These are phyloP conservation scores for Catharus bicknelli DNA, from an alignment of 2,113 vertebrate genomes.

Conservation along the genomic window DNA sequence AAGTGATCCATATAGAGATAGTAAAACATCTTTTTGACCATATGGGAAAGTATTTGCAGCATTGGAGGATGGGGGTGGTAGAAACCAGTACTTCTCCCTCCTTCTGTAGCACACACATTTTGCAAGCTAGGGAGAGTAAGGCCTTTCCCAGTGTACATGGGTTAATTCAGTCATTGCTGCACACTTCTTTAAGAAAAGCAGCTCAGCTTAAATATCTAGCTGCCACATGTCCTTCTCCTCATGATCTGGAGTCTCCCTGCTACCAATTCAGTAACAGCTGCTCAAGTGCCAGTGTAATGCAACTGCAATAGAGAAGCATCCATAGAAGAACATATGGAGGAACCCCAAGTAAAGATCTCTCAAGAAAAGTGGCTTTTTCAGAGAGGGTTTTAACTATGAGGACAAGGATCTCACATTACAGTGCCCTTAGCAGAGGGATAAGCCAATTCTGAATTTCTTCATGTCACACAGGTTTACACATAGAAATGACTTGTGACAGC, in stretches of 20 bases:
- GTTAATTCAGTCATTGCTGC: background rate
- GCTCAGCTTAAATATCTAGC: background rate
- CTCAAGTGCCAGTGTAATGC: background rate
- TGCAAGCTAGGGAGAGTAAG: background rate
- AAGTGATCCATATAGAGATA: background rate
- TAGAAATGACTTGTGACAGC: background rate
- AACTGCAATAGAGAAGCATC: background rate
- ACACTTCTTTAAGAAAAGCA: background rate
- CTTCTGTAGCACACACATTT: fast-evolving
- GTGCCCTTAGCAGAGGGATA: background rate
- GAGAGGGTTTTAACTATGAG: background rate
- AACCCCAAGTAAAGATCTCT: background rate
- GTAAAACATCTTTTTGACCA: background rate
- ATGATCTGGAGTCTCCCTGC: background rate
- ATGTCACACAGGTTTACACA: background rate
- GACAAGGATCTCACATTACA: background rate
- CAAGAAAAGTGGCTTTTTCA: background rate
- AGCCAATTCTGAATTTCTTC: background rate
- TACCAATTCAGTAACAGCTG: background rate
- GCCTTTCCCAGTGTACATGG: background rate
- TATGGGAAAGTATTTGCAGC: background rate
- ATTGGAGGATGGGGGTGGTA: background rate
- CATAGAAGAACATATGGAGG: background rate
- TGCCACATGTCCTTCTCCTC: background rate
- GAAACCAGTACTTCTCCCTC: background rate